Conservation (phyloP, 2,113 vertebrate species). For the Argyrosomus japonicus region DNA sequence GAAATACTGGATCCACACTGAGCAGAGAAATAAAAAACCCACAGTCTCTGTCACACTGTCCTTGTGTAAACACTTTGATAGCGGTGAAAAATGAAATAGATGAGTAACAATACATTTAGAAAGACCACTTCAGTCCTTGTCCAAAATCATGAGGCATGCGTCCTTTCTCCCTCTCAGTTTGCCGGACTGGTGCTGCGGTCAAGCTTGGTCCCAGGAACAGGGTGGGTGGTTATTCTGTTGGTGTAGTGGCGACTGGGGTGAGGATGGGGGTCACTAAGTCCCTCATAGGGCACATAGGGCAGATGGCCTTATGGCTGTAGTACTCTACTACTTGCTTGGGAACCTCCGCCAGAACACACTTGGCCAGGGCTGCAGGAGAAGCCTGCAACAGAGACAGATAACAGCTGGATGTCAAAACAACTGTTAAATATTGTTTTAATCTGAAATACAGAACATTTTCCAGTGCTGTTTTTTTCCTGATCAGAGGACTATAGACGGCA, state of each 20-base stretch:
- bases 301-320: conserved; percentile 92
- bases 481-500: neutral
- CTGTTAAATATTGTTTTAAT: conserved; percentile 32
- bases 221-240: conserved; percentile 78
- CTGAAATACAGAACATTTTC: conserved; percentile 6
- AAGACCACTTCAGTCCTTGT: conserved; percentile 53
- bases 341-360: conserved; percentile 94
- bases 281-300: conserved; percentile 83
- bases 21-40: conserved; percentile 52
- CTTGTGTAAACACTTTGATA: conserved; percentile 70
- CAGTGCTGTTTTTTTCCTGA: neutral
- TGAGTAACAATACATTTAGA: conserved; percentile 61
- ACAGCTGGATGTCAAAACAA: conserved; percentile 39
- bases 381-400: conserved; percentile 84
- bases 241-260: conserved; percentile 81
- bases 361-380: conserved; percentile 91
- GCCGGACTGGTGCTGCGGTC: conserved; percentile 51
- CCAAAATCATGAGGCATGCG: conserved; percentile 45
- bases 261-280: conserved; percentile 81
- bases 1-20: conserved; percentile 42
- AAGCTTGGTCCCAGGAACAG: conserved; percentile 34
- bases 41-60: conserved; percentile 45
- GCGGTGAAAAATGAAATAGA: conserved; percentile 62
- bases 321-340: conserved; percentile 96
- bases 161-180: conserved; percentile 42